A percentile compares a stretch with the other conserved stretches of the same genome.
These are phyloP conservation scores for Tenthredo livida DNA, from an alignment of 2,888 invertebrate genomes.

Conservation along the genomic window DNA sequence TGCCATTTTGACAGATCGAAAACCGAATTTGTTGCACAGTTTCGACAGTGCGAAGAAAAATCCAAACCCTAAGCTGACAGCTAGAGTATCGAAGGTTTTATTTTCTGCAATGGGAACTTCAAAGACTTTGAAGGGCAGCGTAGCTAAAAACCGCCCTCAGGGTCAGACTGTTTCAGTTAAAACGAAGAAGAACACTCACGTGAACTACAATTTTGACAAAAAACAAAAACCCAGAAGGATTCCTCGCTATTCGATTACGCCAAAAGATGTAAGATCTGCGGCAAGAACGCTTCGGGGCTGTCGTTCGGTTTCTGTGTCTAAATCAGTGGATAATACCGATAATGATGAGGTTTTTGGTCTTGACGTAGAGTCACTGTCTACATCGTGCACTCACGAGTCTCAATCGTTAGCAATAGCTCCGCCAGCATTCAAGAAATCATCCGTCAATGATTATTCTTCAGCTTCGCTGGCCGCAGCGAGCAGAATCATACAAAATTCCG, in stretches of 20 bases:
- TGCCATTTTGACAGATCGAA: constrained; percentile 25
- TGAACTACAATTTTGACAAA: neutral
- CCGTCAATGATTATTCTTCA: neutral
- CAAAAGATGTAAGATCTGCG: neutral
- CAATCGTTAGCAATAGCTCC: neutral
- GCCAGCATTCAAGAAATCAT: neutral
- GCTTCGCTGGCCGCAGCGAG: neutral
- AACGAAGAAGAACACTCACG: neutral
- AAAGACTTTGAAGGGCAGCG: neutral
- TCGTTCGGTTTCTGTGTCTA: neutral
- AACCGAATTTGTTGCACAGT: constrained; percentile 50
- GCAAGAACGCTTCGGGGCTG: neutral
- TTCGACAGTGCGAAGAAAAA: constrained; percentile 27
- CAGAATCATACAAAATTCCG: neutral
- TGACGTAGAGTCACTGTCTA: neutral
- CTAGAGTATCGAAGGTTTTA: constrained; percentile 49
- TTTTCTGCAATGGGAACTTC: neutral
- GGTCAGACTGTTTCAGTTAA: neutral
- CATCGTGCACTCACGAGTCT: neutral
- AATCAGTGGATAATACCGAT: neutral
- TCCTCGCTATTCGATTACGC: neutral
- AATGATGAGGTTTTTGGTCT: neutral
- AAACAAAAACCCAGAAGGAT: neutral
- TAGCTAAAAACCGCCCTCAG: neutral
- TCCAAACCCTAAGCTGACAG: neutral